Base-by-base conservation (phyloP, 2,113 vertebrate genomes). In the Ameiurus melas region DNA sequence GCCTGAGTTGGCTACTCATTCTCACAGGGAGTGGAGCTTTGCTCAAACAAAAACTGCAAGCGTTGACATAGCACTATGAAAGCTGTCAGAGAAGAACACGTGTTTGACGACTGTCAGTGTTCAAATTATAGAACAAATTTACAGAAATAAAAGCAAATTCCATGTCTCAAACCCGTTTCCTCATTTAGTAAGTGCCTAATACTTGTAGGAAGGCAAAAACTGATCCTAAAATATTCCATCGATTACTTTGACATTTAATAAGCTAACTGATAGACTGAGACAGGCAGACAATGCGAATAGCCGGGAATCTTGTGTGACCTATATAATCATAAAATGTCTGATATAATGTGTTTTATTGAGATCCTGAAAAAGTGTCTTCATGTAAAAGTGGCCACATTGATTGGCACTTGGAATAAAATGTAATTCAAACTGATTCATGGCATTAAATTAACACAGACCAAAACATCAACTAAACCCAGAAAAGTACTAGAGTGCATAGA, bases 271-370 rank as follows among this genome's bases (percentile, higher is more conserved):
- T 14, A 30, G 36, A 51, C 13, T 25, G 51, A 78, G 90, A 90
- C 90, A 94, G 95, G 94, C 95, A 96, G 94, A 92, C 85, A 84
- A 73, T 92, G 94, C 94, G 93, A 91, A 88, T 79, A 80, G 90
- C 36, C 84, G 91, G 17, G 33, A 27, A 55, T 77, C 51, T 71
- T 62, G n/a, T 89, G 55, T 62, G 83, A 86, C 51, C 53, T 82
- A 70, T 75, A 57, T 30, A 85, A 47, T 62, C 68, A 66, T 71
- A 19, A 58, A 30, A 47, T 83, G 75, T 88, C 55, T 75, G 33
- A 62, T 13, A 7, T n/a, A 58, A 66, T 87, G 80, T 39, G 58
- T 53, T 66, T 62, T 53, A 47, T 17, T 83, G 17, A 75, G 39
- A 5, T 60, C n/a, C 51, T 58, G 64, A 43, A 70, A 71, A 47